phyloP scores from a whole-genome alignment of 2,888 invertebrate genomes.

The Hyppa rectilinea region DNA sequence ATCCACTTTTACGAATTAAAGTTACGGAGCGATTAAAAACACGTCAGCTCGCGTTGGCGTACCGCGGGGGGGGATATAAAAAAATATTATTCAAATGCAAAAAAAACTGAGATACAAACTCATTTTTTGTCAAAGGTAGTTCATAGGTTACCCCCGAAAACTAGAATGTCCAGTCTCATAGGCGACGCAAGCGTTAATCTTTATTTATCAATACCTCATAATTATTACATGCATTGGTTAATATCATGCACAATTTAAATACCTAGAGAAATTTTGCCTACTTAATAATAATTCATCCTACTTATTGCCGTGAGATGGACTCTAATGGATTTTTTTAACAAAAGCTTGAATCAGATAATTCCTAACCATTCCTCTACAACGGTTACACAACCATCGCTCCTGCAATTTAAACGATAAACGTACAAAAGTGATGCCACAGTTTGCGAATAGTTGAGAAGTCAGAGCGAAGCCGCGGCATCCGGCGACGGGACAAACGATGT shows the following conservation, averaged over 20 bases:
- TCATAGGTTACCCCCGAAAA: background rate
- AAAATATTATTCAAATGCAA: too few species aligned
- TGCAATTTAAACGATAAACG: background rate
- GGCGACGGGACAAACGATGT: slow-evolving; percentile 50
- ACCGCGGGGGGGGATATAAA: too few species aligned
- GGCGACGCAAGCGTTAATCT: too few species aligned
- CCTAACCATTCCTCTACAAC: background rate
- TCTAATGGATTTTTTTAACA: background rate
- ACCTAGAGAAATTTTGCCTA: too few species aligned
- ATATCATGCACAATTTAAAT: too few species aligned
- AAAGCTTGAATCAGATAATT: background rate
- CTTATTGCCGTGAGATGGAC: background rate
- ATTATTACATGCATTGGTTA: too few species aligned
- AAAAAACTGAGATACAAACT: too few species aligned
- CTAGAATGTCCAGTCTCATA: too few species aligned
- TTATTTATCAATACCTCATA: too few species aligned
- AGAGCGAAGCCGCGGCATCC: slow-evolving; percentile 31
- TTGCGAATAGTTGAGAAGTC: slow-evolving; percentile 53
- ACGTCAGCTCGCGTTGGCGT: too few species aligned
- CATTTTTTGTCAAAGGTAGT: background rate
- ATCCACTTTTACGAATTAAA: too few species aligned
- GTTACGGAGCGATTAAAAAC: too few species aligned
- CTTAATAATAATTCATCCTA: background rate
- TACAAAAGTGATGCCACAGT: slow-evolving; percentile 24
- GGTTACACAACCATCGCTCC: background rate